Base-by-base conservation (phyloP, 2,797 vertebrate genomes). In the Pangasius sanitwongsei region DNA sequence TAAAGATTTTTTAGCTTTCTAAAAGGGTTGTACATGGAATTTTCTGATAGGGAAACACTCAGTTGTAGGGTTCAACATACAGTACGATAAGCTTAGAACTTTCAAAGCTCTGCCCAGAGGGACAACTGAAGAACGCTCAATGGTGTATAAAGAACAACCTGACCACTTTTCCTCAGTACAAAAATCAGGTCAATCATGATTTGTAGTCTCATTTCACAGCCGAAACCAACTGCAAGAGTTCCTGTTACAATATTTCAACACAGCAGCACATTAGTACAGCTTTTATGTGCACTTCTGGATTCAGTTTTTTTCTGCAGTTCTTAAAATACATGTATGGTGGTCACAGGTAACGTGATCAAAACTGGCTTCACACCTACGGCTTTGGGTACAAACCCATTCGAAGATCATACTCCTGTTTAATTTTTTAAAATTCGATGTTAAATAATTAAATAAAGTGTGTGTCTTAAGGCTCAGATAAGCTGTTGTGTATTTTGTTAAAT, bases 401-500 rank as follows among this genome's bases (percentile, higher is more conserved):
- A 85, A 80, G 78, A 83, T 87, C 31, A 23, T 61, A 61, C 57
- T 72, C 25, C 7, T 61, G 2, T 74, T 55, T 50, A 7, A 12
- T 69, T 11, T 48, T 77, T 50, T 80, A 2, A 12, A 57, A 37
- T 6, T 86, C 25, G 8, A 13, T 31, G 55, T 75, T 83, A 50
- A 83, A 63, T 44, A 65, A 34, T 37, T 16, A 48, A 55, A 59
- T 61, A 31, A 28, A 23, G 44, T 65, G 25, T 70, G 55, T 87
- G 34, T 78, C 31, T 25, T 55, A n/a, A 61, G 59, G 48, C 83
- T 85, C 65, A 57, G 31, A 85, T 72, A 85, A 85, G 83, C 31
- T 92, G 63, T 92, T 94, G 94, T 94, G 85, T 77, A 48, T 88
- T 70, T 86, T 93, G 92, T 92, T 94, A 94, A 95, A 95, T 88